phyloP scores from a whole-genome alignment of 2,888 invertebrate species.

The Fragum whitleyi region DNA sequence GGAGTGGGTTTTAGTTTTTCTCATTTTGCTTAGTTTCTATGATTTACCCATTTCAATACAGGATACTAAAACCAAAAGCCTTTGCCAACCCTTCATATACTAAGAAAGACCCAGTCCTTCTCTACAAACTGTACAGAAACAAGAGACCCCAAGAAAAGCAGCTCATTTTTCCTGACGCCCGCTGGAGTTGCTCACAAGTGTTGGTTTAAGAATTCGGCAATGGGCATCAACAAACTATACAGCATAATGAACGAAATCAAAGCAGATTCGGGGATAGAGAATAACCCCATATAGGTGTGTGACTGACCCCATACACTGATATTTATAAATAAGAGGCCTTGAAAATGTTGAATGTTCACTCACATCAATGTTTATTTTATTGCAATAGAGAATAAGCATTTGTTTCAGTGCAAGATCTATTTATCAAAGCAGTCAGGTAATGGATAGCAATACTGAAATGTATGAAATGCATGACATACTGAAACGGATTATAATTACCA shows the following conservation, averaged over 20 bases:
- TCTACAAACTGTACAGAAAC: slow-evolving; percentile 33
- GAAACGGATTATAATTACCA: too few relatives aligned
- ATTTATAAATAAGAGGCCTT: too few relatives aligned
- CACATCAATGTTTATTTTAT: too few relatives aligned
- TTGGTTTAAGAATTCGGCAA: slow-evolving; percentile 32
- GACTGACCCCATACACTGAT: too few relatives aligned
- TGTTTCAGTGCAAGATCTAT: too few relatives aligned
- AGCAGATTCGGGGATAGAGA: slow-evolving; percentile 29
- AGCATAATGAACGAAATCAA: slow-evolving; percentile 44
- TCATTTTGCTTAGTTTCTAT: not conserved
- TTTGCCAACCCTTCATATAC: not conserved
- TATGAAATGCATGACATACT: too few relatives aligned
- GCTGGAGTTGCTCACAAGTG: not conserved
- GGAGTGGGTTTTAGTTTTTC: too few relatives aligned
- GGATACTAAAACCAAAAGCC: slow-evolving; percentile 13
- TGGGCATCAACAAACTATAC: slow-evolving; percentile 43
- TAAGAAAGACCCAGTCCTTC: slow-evolving; percentile 20
- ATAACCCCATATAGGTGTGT: slow-evolving; percentile 42
- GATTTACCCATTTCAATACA: not conserved
- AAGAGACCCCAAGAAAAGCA: slow-evolving; percentile 19
- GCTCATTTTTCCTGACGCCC: slow-evolving; percentile 31
- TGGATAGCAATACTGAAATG: too few relatives aligned
- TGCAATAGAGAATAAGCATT: too few relatives aligned
- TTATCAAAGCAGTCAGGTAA: too few relatives aligned
- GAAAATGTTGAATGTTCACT: too few relatives aligned